Base-by-base conservation (phyloP, 2,888 invertebrate species). In the Syrista parreyssii region DNA sequence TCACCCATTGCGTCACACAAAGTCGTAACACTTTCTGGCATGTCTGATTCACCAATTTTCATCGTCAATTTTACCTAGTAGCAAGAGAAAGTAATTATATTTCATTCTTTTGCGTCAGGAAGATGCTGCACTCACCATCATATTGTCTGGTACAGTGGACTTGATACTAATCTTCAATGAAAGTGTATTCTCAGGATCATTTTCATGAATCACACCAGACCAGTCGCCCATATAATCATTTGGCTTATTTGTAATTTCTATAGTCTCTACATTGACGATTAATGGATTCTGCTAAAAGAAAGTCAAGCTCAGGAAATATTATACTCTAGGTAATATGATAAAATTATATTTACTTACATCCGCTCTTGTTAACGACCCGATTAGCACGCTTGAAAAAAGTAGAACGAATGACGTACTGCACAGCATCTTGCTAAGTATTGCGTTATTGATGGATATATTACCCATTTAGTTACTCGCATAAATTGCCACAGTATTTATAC, bases 1-100 rank as follows among this genome's bases (percentile, higher is more conserved):
- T 82, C 80, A 1, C 71, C 30, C 12, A 84, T n/a, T 31, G 68
- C 79, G 0, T 80, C 80, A 73, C 82, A 82, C 1, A 80, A 0
- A 9, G n/a, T 9, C 36, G 68, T 33, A 3, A 23, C 74, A 1
- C 73, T 32, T 30, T 77, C 76, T 12, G 78, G 32, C 4, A 82
- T 31, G 34, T 75, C 73, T 33, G 73, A n/a, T 55, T 75, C 80
- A 0, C 23, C 15, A 40, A 75, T 40, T 23, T 68, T 9, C 1
- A 77, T 1, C 0, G 3, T 9, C 1, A 80, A 3, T 78, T 73
- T 77, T 31, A 80, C 11, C 82, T 82, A 78, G 73, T 23, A 23
- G 23, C 23, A 55, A 9, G 55, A 55, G 23, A 55, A 55, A 55
- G 2, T 55, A 55, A 6, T 55, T 55, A 55, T 55, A 55, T 23